phyloP scores from a whole-genome alignment of 2,113 vertebrate genomes.

The Todiramphus chloris region DNA sequence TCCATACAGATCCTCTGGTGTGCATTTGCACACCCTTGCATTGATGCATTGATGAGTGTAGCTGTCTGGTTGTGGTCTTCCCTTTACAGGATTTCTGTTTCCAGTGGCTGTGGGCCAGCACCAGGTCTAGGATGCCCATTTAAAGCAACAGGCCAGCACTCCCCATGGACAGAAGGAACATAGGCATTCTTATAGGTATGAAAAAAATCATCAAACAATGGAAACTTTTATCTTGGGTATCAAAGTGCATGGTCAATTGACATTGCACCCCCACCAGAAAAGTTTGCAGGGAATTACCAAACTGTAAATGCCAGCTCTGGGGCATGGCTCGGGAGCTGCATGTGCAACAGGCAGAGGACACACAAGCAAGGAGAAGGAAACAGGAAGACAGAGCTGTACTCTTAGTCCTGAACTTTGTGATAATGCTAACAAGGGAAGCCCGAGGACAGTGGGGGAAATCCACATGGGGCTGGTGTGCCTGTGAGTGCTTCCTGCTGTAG shows the following conservation, averaged over 20 bases:
- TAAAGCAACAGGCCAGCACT: background rate
- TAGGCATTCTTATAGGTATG: background rate
- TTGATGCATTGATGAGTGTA: background rate
- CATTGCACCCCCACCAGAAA: background rate
- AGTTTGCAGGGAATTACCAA: background rate
- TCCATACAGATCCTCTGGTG: background rate
- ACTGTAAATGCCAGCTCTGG: background rate
- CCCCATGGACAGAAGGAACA: background rate
- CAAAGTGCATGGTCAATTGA: background rate
- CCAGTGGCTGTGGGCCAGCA: background rate
- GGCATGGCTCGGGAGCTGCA: background rate
- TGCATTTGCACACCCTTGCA: rapidly evolving
- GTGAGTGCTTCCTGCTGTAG: background rate
- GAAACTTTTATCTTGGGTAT: background rate
- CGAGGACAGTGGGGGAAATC: background rate
- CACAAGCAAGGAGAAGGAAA: background rate
- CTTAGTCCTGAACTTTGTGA: background rate
- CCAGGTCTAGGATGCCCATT: background rate
- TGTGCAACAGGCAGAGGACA: background rate
- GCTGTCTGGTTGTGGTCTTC: background rate
- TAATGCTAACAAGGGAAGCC: background rate
- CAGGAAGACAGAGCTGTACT: background rate
- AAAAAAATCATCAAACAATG: background rate
- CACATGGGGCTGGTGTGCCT: no score
- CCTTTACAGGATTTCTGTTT: background rate